Evolutionary conservation across 1,140 invertebrate genomes (phyloP).

Genomic region (Heterodera schachtii): DNA sequence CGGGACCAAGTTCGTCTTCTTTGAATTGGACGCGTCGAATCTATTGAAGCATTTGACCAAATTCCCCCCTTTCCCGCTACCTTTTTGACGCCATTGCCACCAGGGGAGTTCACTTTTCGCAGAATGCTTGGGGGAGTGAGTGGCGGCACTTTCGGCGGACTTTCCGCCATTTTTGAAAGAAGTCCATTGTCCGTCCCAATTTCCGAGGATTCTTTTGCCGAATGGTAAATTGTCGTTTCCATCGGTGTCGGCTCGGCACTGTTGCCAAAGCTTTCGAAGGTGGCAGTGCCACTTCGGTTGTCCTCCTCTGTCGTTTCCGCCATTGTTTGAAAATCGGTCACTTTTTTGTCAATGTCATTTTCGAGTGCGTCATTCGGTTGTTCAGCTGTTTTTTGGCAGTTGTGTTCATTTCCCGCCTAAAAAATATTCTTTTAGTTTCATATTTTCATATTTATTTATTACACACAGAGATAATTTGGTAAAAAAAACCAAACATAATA

Average conservation of each 20-base stretch:
- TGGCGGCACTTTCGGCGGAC: neutral
- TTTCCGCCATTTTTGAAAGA: neutral
- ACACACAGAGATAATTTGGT: too few relatives aligned
- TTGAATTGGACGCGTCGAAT: constrained; percentile 6
- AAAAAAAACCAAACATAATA: too few relatives aligned
- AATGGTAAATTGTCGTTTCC: neutral
- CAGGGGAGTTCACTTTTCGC: neutral
- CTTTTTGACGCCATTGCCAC: neutral
- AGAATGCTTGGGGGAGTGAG: neutral
- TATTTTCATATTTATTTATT: too few relatives aligned
- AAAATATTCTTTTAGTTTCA: too few relatives aligned
- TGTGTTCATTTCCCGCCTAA: too few relatives aligned
- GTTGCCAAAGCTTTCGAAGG: neutral
- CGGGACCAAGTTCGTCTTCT: neutral
- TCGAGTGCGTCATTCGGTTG: too few relatives aligned
- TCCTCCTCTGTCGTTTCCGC: neutral
- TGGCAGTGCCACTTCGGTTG: neutral
- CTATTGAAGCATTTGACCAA: neutral
- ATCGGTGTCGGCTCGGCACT: neutral
- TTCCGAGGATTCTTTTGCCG: too few relatives aligned
- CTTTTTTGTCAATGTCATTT: too few relatives aligned
- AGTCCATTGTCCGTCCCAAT: neutral
- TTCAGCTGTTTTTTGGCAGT: too few relatives aligned
- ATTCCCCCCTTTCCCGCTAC: neutral
- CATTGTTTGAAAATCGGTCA: neutral